Base-by-base conservation (phyloP, 2,888 invertebrate genomes). In the Tetrapedia diversipes region DNA sequence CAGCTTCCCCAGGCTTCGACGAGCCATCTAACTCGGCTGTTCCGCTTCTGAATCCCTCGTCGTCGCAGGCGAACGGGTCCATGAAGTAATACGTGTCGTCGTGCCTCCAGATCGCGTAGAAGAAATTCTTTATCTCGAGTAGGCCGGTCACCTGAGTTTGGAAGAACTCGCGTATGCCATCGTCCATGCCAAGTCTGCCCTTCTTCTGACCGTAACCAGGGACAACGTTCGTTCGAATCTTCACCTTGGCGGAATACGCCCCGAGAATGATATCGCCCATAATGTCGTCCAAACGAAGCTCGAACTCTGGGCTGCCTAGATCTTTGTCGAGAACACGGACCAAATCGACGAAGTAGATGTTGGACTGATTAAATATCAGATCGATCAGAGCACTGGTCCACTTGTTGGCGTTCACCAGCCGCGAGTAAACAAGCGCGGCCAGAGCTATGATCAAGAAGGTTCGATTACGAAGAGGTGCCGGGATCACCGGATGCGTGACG, bases 321-420 rank as follows among this genome's bases (percentile, higher is more conserved):
- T 82, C 85, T 32, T 89, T 91, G 0, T 87, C 89, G 6, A 90
- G 70, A 0, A 87, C 87, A 4, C 89, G 82, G 0, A 84, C 85
- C 10, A 91, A 64, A 61, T 91, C 91, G 8, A 90, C 78, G 41
- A 91, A 77, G 51, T 90, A 92, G 1, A 91, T 87, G 63, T 90
- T 89, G 0, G 91, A 82, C 32, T 91, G 90, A 47, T 92, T 90
- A 67, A 91, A 88, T n/a, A 92, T 91, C 19, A 91, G 47, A 60
- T 92, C 89, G 3, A 92, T 61, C 54, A 91, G 66, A 0, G 85
- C 79, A 7, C 80, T 88, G 0, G 87, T 88, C 92, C 92, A 92
- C 19, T 89, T 91, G 32, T 89, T 89, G 0, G 89, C 79, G 37
- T 80, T 86, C 10, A 90, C 82, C 16, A 91, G 49, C 1, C 88